Evolutionary conservation across 2,888 invertebrate genomes (phyloP), one percentile per base, ranked within the genome.

Genomic region (Linnaemya vulpina): DNA sequence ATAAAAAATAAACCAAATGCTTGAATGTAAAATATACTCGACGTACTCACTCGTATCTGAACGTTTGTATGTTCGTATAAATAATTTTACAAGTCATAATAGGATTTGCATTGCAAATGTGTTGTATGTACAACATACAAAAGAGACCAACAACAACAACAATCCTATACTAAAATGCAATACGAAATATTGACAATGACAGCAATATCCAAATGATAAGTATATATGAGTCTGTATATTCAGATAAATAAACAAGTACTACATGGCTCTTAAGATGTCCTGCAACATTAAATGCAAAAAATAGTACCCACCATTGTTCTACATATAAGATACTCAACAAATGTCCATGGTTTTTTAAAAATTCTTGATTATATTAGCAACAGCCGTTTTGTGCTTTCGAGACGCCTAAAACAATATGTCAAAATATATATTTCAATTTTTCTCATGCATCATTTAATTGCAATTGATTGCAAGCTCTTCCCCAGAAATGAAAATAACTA

Each of bases 401-500:
- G 30, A 86, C 83, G 83, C 73, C 85, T 76, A 84, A 88, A 88
- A 89, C 90, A 91, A 91, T 91, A 90, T 90, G 90, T 90, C 91
- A 90, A 90, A 91, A 89, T n/a, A 90, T 90, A 89, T 89, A 91
- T 90, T 89, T 88, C 83, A 90, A 89, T 88, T 87, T 63, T 35
- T 87, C 88, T 81, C 84, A 73, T 43, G 20, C n/a, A 51, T 67
- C 67, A 30, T 40, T 40, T 68, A 49, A 49, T 35, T 68, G 68
- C 68, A 77, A 77, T 55, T 76, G 55, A 75, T 53, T 63, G 53
- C 8, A 25, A 43, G n/a, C 43, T 30, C 11, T 62, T 49, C 4
- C 4, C 15, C 40, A 43, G 40, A 43, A 4, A 43, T 25, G 40
- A 17, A 17, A 10, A 38, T 22, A 25, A 35, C n/a, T 51, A 51